These are phyloP conservation scores for Halocaridina rubra DNA, from an alignment of 2,888 invertebrate genomes.

Conservation along the genomic window DNA sequence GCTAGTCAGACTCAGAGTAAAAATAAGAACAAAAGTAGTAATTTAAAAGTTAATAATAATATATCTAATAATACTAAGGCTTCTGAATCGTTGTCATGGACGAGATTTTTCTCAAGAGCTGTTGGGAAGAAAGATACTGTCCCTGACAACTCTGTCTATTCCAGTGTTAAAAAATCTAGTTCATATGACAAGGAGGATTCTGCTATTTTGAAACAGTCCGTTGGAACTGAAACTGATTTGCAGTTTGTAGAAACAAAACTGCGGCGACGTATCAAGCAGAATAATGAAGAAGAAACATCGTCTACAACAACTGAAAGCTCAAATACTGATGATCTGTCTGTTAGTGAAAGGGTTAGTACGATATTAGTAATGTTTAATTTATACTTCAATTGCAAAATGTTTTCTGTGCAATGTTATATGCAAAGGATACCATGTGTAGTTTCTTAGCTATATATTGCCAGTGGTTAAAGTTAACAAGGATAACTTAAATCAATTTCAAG, in stretches of 20 bases:
- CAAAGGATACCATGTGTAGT: too few species aligned
- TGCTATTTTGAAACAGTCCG: slow-evolving; percentile 33
- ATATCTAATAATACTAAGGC: too few species aligned
- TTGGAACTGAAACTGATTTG: slow-evolving; percentile 50
- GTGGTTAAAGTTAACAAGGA: too few species aligned
- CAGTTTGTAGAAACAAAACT: slow-evolving; percentile 43
- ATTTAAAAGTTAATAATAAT: slow-evolving; percentile 34
- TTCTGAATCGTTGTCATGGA: slow-evolving; percentile 35
- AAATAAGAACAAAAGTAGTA: slow-evolving; percentile 25
- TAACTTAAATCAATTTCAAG: too few species aligned
- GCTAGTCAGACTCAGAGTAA: slow-evolving; percentile 21
- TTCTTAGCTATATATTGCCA: too few species aligned
- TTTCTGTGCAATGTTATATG: too few species aligned
- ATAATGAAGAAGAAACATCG: slow-evolving; percentile 76
- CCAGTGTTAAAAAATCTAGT: not conserved
- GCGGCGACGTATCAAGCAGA: slow-evolving; percentile 21
- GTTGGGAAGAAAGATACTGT: slow-evolving; percentile 9
- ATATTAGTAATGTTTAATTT: too few species aligned
- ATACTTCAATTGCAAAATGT: too few species aligned
- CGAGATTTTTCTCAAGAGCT: slow-evolving; percentile 41
- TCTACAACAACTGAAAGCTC: slow-evolving; percentile 80
- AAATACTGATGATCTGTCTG: slow-evolving; percentile 72
- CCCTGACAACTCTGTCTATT: not conserved
- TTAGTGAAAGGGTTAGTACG: slow-evolving; percentile 62
- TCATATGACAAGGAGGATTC: slow-evolving; percentile 17